Conservation (phyloP, 2,888 invertebrate genomes). For the Meiosimyza platycephala region DNA sequence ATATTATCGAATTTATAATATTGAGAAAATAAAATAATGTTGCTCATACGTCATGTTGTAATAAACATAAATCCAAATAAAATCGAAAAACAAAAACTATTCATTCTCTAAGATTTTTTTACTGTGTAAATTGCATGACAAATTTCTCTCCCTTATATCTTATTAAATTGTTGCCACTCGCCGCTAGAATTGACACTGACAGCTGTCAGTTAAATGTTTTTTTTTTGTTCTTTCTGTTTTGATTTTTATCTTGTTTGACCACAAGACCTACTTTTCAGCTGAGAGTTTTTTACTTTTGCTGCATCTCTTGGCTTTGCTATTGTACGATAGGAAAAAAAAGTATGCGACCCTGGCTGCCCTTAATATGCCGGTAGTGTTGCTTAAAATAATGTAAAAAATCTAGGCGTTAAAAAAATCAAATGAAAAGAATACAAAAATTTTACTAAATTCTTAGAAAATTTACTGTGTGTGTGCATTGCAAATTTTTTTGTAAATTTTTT, state of each 20-base stretch:
- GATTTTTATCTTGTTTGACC: neutral
- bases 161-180: too few relatives aligned
- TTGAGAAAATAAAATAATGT: too few relatives aligned
- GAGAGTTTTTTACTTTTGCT: too few relatives aligned
- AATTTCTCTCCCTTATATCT: too few relatives aligned
- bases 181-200: conserved; percentile 6
- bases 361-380: conserved; percentile 11
- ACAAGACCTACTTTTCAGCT: conserved; percentile 9
- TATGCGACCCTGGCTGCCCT: conserved; percentile 18
- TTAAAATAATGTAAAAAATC: neutral
- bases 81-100: too few relatives aligned
- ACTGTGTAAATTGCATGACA: too few relatives aligned
- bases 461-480: neutral
- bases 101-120: too few relatives aligned
- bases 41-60: too few relatives aligned
- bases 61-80: too few relatives aligned
- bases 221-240: neutral
- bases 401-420: neutral
- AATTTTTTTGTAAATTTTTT: neutral
- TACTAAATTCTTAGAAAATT: neutral
- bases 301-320: too few relatives aligned
- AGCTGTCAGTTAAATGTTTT: conserved; percentile 16
- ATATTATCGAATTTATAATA: too few relatives aligned
- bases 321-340: too few relatives aligned
- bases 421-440: neutral